phyloP scores from a whole-genome alignment of 2,797 vertebrate genomes.

The Siniperca undulata region DNA sequence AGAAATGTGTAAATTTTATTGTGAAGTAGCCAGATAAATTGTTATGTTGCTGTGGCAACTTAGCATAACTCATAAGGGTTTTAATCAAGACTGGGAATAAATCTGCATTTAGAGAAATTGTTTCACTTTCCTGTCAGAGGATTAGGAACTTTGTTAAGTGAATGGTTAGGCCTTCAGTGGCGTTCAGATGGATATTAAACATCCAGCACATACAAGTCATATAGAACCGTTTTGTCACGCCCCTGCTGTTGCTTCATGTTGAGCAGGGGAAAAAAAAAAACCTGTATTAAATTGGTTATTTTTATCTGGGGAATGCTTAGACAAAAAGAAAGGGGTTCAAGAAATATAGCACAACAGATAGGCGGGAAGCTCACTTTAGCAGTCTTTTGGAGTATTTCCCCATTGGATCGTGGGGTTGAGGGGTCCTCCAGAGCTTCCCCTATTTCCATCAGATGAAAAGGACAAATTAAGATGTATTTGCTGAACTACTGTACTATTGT shows the following conservation, averaged over 20 bases:
- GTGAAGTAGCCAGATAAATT: neutral
- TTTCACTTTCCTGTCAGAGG: neutral
- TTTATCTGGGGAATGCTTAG: fast-evolving
- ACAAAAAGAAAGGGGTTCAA: neutral
- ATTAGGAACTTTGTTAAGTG: neutral
- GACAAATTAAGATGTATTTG: conserved; percentile 19
- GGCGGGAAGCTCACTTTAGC: conserved; percentile 88
- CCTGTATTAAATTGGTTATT: no score
- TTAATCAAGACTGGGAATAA: neutral
- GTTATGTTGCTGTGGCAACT: neutral
- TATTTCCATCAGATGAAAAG: conserved; percentile 34
- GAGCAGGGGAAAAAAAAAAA: neutral
- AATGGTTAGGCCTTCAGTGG: neutral
- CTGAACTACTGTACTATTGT: neutral
- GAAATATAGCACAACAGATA: neutral
- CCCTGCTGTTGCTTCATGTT: neutral
- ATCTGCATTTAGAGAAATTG: neutral
- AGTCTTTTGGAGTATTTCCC: conserved; percentile 91
- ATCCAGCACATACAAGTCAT: neutral
- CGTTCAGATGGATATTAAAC: neutral
- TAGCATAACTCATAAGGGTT: neutral
- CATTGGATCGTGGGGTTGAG: conserved; percentile 61
- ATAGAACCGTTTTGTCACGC: neutral
- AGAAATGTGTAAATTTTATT: neutral
- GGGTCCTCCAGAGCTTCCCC: conserved; percentile 45